Base-by-base conservation (phyloP, 2,888 invertebrate species). In the Hybos culiciformis region DNA sequence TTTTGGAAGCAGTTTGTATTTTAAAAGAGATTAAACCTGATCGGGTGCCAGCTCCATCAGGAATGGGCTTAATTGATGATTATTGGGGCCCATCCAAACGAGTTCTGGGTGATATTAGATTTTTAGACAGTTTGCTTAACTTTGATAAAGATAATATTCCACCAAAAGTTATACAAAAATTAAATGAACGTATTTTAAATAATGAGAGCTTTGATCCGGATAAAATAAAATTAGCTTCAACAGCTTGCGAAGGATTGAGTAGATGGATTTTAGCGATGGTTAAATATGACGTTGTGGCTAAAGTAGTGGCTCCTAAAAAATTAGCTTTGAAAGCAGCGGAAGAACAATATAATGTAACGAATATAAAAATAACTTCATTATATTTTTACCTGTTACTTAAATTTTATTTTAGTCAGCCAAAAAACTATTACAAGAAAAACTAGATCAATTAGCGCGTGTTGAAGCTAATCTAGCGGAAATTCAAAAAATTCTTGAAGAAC, bases 1-100 rank as follows among this genome's bases (percentile, higher is more conserved):
- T 94, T 4, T 88, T 96, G 90, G 96, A 96, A 67, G 90, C 90
- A 37, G 79, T 97, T 49, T 96, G 96, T 59, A 87, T 94, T 54
- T 72, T 96, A 48, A 84, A 90, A 76, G 88, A 85, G 50, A 71
- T 88, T 7, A 93, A 93, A 68, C 85, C 96, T 0, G 92, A 93
- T 51, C 79, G 82, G 57, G 68, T 90, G 29, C 83, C 84, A 1
- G 83, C 84, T 59, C 82, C 90, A 0, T 78, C 77, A 15, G 90
- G 88, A 2, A 77, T 84, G 8, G 90, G 88, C 4, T 81, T 83
- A 48, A 62, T 83, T 2, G 93, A 94, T 51, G 96, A 96, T 60
- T 96, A 79, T 59, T 96, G 96, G 96, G 84, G 83, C 0, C 80
- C 90, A 0, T 90, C 93, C 0, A 82, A 90, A 57, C 83, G 85